These are phyloP conservation scores for Eleginops maclovinus DNA, from an alignment of 2,113 vertebrate species.

Conservation along the genomic window DNA sequence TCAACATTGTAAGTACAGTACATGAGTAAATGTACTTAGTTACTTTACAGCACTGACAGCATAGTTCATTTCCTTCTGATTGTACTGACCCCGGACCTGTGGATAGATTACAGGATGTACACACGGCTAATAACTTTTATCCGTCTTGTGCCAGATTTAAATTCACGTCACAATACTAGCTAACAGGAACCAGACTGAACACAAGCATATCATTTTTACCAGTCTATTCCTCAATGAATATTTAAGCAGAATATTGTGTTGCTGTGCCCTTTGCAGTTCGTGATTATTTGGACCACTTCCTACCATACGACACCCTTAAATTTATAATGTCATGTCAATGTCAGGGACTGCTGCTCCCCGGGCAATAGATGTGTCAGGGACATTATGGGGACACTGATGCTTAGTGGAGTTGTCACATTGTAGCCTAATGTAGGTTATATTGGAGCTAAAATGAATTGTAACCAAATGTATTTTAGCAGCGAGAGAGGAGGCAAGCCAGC, in stretches of 20 bases:
- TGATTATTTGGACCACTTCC: slow-evolving; percentile 7
- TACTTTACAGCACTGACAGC: no score
- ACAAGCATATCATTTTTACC: no score
- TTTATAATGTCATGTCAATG: slow-evolving; percentile 14
- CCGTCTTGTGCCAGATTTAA: neutral
- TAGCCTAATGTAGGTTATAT: neutral
- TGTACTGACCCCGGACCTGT: neutral
- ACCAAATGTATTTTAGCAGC: neutral
- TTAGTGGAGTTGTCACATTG: neutral
- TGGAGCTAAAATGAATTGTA: neutral
- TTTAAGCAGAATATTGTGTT: neutral
- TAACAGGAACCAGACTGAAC: neutral
- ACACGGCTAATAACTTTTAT: neutral
- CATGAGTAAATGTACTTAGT: no score
- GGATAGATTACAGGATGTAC: neutral
- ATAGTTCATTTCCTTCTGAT: neutral
- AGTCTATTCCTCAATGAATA: neutral
- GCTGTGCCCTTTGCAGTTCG: neutral
- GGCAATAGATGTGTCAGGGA: slow-evolving; percentile 6
- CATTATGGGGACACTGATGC: slow-evolving; percentile 21
- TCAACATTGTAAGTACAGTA: no score
- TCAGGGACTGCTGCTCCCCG: slow-evolving; percentile 7
- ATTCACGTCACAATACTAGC: neutral
- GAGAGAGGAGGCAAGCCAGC: neutral
- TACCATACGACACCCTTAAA: neutral